A percentile compares a stretch with the other conserved stretches of the same genome.
Evolutionary conservation across 2,888 invertebrate species (phyloP).

Genomic region (Seira sanloemensis): DNA sequence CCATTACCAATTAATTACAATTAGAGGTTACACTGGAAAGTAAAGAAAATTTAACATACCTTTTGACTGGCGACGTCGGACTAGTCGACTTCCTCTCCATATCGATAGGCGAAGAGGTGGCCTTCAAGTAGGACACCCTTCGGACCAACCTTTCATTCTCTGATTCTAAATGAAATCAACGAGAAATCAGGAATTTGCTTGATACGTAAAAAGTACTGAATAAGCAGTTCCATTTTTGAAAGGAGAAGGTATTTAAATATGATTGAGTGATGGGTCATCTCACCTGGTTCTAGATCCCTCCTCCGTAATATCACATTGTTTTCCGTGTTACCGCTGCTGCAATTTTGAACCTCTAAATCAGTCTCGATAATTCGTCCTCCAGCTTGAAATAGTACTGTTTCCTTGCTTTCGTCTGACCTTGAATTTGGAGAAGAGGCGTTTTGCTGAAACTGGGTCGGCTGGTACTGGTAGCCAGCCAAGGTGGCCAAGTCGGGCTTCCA

Average conservation of each 20-base stretch:
- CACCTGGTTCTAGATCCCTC: constrained; percentile 71
- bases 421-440: neutral
- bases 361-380: constrained; percentile 69
- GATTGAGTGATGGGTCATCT: no score
- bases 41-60: constrained; percentile 56
- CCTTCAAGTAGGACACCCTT: constrained; percentile 95
- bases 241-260: no score
- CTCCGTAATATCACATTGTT: constrained; percentile 72
- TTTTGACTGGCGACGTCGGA: constrained; percentile 73
- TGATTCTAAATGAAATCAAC: constrained; percentile 80
- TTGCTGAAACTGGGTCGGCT: constrained; percentile 36
- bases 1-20: no score
- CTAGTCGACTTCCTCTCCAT: constrained; percentile 72
- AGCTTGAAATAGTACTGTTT: constrained; percentile 35
- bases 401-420: constrained; percentile 32
- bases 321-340: constrained; percentile 59
- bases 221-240: no score
- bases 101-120: constrained; percentile 80
- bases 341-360: constrained; percentile 68
- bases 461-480: constrained; percentile 55
- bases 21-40: neutral
- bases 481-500: constrained; percentile 70
- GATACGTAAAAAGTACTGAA: neutral
- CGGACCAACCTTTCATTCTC: constrained; percentile 89
- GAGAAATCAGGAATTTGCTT: no score